Evolutionary conservation across 2,113 vertebrate genomes (phyloP).

Genomic region (Grammomys surdaster): DNA sequence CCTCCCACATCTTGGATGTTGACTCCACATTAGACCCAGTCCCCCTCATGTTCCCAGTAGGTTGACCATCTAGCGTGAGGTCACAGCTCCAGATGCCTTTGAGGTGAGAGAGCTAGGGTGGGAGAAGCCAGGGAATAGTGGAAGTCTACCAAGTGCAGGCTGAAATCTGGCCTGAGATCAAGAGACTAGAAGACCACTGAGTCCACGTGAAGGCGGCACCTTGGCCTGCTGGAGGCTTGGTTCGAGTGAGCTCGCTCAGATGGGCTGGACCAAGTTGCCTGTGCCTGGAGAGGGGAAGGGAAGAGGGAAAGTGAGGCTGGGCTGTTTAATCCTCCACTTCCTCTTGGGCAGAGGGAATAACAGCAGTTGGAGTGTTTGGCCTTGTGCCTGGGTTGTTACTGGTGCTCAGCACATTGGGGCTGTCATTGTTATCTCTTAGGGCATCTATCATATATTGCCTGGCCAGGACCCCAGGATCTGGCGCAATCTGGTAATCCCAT

Average conservation of each 20-base stretch:
- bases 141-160: not conserved
- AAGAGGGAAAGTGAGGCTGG: not conserved
- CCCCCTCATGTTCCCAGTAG: not conserved
- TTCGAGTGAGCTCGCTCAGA: not conserved
- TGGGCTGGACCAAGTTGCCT: not conserved
- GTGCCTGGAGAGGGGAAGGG: not conserved
- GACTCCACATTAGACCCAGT: not conserved
- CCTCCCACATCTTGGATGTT: not conserved
- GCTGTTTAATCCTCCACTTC: not conserved
- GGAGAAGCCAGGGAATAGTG: conserved; percentile 29
- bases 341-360: not conserved
- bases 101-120: not conserved
- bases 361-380: not conserved
- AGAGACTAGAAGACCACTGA: not conserved
- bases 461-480: not conserved
- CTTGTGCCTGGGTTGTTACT: not conserved
- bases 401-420: not conserved
- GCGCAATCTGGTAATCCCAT: not conserved
- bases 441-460: not conserved
- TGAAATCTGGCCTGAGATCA: not conserved
- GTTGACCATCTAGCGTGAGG: not conserved
- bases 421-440: not conserved
- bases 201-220: not conserved
- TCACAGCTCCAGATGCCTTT: not conserved
- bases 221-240: not conserved